Percentiles rank a stretch among this genome's conserved stretches.
Evolutionary conservation across 1,140 invertebrate genomes (phyloP).

Genomic region (Lutraria rhynchaena): DNA sequence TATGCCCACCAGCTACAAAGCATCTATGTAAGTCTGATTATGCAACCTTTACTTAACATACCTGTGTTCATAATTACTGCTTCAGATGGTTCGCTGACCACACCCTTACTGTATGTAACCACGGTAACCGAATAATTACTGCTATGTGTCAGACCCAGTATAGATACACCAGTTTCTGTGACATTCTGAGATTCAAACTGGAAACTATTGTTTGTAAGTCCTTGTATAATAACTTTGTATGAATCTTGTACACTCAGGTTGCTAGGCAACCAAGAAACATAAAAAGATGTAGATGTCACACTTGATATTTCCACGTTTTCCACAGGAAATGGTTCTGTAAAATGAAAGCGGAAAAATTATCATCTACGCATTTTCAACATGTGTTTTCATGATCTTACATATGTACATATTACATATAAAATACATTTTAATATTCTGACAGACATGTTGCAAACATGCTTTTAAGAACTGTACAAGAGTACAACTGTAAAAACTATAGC

Average conservation of each 20-base stretch:
- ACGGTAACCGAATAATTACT: conserved; percentile 27
- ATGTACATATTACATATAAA: too few relatives aligned
- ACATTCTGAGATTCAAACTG: conserved; percentile 4
- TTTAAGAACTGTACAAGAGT: too few relatives aligned
- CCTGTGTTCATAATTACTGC: conserved; percentile 45
- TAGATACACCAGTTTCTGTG: neutral
- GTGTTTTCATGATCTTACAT: too few relatives aligned
- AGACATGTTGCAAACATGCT: too few relatives aligned
- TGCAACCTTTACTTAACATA: neutral
- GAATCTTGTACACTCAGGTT: conserved; percentile 43
- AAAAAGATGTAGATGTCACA: conserved; percentile 3
- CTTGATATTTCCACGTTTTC: conserved; percentile 16
- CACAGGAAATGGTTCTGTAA: conserved; percentile 54
- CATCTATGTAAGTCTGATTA: neutral
- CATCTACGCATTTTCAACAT: too few relatives aligned
- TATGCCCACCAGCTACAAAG: too few relatives aligned
- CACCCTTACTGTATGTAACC: conserved; percentile 35
- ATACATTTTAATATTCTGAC: too few relatives aligned
- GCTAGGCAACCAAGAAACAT: conserved; percentile 46
- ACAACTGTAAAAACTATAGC: too few relatives aligned
- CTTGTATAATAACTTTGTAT: conserved; percentile 36
- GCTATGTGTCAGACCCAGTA: conserved; percentile 19
- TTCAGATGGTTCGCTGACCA: conserved; percentile 27
- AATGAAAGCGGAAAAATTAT: neutral
- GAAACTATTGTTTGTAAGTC: neutral